Conservation (phyloP, 2,797 vertebrate species). For the Spondyliosoma cantharus region DNA sequence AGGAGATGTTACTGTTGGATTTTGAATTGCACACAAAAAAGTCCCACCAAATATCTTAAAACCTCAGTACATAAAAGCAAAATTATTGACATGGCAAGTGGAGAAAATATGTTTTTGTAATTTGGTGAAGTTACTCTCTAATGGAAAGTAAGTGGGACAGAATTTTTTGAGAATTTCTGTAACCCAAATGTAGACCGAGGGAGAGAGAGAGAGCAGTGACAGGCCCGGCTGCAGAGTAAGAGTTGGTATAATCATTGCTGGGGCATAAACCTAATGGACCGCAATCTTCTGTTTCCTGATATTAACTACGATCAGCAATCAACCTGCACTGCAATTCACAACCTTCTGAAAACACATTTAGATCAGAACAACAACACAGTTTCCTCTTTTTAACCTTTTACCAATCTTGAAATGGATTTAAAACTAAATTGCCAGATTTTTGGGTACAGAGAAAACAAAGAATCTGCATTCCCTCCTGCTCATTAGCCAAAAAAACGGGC, state of each 20-base stretch:
- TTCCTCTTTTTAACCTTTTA: slow-evolving; percentile 33
- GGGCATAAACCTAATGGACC: slow-evolving; percentile 69
- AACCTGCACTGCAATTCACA: slow-evolving; percentile 60
- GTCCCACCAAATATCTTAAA: slow-evolving; percentile 10
- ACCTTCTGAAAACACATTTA: slow-evolving; percentile 72
- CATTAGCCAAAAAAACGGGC: slow-evolving; percentile 61
- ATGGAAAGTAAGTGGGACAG: neutral
- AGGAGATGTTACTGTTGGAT: neutral
- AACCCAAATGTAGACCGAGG: slow-evolving; percentile 3
- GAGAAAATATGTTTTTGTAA: slow-evolving; percentile 3
- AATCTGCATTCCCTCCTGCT: slow-evolving; percentile 42
- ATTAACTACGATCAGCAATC: slow-evolving; percentile 81
- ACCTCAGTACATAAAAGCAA: slow-evolving; percentile 11
- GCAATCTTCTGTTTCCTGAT: slow-evolving; percentile 82
- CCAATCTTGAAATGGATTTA: slow-evolving; percentile 45
- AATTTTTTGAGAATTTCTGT: slow-evolving; percentile 11
- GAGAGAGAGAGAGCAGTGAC: neutral
- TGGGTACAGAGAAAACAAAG: slow-evolving; percentile 33
- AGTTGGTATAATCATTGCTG: slow-evolving; percentile 69
- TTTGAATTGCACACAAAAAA: neutral
- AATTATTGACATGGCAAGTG: neutral
- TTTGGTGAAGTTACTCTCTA: slow-evolving; percentile 18
- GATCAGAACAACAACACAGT: slow-evolving; percentile 36
- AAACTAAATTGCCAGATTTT: slow-evolving; percentile 29
- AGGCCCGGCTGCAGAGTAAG: slow-evolving; percentile 8